A percentile compares a stretch with the other conserved stretches of the same genome.
These are phyloP conservation scores for Pseudopipra pipra DNA, from an alignment of 2,113 vertebrate species.

Conservation along the genomic window DNA sequence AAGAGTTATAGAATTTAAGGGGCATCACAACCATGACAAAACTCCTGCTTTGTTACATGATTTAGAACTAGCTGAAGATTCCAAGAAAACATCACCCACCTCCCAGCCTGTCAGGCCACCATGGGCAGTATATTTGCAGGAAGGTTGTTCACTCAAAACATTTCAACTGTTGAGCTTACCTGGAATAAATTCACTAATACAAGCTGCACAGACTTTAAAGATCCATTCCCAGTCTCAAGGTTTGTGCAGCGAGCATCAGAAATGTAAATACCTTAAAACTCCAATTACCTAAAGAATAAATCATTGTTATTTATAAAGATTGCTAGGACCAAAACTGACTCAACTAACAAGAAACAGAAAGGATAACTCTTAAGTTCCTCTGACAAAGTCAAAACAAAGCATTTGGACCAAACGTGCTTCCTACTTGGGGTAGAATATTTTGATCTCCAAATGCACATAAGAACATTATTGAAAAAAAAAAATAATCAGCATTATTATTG, in stretches of 20 bases:
- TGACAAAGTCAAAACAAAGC: not conserved
- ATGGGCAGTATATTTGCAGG: accelerated
- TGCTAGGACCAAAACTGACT: not conserved
- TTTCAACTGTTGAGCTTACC: not conserved
- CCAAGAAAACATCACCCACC: not conserved
- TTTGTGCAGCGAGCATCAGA: not conserved
- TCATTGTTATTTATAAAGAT: not conserved
- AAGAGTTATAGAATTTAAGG: not conserved
- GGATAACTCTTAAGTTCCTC: not conserved
- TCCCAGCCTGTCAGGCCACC: not conserved
- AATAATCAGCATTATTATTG: not conserved
- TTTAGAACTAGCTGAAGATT: not conserved
- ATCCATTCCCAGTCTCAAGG: not conserved
- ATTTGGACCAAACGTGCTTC: not conserved
- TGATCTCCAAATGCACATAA: not conserved
- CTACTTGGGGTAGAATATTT: not conserved
- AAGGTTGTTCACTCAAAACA: not conserved
- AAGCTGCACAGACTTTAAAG: not conserved
- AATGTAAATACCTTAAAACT: not conserved
- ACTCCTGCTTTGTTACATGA: not conserved
- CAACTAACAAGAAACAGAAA: not conserved
- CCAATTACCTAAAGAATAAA: not conserved
- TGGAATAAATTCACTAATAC: not conserved
- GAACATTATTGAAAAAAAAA: not conserved
- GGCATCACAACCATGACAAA: not conserved